Percentiles rank a stretch among this genome's conserved stretches.
Evolutionary conservation across 1,140 invertebrate genomes (phyloP).

Genomic region (Megalonaias nervosa): DNA sequence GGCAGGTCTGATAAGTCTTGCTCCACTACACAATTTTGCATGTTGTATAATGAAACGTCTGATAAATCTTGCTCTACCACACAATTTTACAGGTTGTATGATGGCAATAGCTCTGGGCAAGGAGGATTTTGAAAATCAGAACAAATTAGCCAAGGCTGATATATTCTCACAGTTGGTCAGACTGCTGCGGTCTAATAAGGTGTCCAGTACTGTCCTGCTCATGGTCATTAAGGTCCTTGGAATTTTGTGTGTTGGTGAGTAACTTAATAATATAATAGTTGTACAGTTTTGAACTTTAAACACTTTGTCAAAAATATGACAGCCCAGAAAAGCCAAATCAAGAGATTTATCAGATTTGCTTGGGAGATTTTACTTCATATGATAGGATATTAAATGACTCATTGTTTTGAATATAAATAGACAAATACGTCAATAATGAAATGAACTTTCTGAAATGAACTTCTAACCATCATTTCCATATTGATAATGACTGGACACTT

Average conservation of each 20-base stretch:
- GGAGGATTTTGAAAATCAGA: constrained; percentile 69
- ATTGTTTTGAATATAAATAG: not conserved
- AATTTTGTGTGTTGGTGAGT: constrained; percentile 70
- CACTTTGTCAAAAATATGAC: not conserved
- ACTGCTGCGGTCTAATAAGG: constrained; percentile 61
- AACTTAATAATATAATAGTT: not conserved
- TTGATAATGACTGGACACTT: too few relatives aligned
- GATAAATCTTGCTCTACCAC: not conserved
- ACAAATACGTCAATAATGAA: not conserved
- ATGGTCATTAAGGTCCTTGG: constrained; percentile 69
- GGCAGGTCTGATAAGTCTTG: too few relatives aligned
- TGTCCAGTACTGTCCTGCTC: constrained; percentile 55
- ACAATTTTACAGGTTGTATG: constrained; percentile 59
- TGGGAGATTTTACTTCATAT: not conserved
- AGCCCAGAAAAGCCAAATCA: not conserved
- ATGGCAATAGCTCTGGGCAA: constrained; percentile 67
- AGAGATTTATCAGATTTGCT: too few relatives aligned
- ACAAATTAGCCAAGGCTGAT: constrained; percentile 65
- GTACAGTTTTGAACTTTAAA: too few relatives aligned
- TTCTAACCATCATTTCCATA: too few relatives aligned
- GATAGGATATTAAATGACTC: not conserved
- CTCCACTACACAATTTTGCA: too few relatives aligned
- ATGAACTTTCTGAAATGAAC: too few relatives aligned
- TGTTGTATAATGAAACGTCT: not conserved
- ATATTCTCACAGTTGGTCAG: constrained; percentile 68